Evolutionary conservation across 2,797 vertebrate species (phyloP).

Genomic region (Fistularia tabacaria): DNA sequence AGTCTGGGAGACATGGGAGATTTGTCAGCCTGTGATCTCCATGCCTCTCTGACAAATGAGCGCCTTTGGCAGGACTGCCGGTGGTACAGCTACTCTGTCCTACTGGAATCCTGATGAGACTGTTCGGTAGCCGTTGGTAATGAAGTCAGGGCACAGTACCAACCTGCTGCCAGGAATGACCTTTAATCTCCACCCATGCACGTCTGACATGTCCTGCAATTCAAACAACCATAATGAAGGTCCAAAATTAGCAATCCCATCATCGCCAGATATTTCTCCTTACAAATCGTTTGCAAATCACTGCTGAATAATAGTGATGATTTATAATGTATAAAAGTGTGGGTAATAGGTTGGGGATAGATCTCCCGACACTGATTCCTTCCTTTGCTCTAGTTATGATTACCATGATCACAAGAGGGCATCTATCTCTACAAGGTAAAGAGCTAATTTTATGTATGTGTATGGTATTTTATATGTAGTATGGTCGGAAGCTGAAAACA

Average conservation of each 20-base stretch:
- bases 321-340: too few species aligned
- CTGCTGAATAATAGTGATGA: too few species aligned
- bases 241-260: not conserved
- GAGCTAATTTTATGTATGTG: too few species aligned
- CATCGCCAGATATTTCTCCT: not conserved
- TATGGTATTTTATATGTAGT: too few species aligned
- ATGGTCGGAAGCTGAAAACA: too few species aligned
- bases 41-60: constrained; percentile 76
- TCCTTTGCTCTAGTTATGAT: too few species aligned
- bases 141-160: constrained; percentile 60
- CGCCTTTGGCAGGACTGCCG: constrained; percentile 69
- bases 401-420: too few species aligned
- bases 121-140: constrained; percentile 47
- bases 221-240: not conserved
- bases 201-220: constrained; percentile 11
- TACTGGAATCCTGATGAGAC: constrained; percentile 69
- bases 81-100: constrained; percentile 61
- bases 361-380: too few species aligned
- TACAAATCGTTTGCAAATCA: not conserved
- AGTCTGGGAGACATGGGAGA: constrained; percentile 71
- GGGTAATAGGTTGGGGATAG: not conserved
- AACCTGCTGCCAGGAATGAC: constrained; percentile 58
- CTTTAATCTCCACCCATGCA: constrained; percentile 54
- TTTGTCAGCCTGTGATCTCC: constrained; percentile 78
- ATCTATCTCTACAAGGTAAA: too few species aligned